phyloP scores from a whole-genome alignment of 2,888 invertebrate genomes.

The Strigamia transsilvanica region DNA sequence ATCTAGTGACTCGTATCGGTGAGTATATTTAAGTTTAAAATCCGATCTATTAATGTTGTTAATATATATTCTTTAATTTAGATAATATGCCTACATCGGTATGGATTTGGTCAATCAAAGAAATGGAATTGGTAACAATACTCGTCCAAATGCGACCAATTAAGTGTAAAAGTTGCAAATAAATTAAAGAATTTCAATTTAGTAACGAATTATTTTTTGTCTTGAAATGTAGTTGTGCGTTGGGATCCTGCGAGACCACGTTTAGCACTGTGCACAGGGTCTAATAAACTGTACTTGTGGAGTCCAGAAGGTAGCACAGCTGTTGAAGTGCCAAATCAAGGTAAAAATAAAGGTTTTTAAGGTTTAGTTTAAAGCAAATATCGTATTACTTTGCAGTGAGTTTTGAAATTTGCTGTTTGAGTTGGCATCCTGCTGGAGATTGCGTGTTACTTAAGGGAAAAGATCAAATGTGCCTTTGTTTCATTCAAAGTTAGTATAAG shows the following conservation, averaged over 20 bases:
- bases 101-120: conserved; percentile 65
- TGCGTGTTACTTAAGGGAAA: neutral
- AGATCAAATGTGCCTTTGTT: conserved; percentile 44
- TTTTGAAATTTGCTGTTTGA: conserved; percentile 26
- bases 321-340: conserved; percentile 50
- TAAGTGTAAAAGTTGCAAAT: conserved; percentile 60
- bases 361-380: neutral
- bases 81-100: conserved; percentile 64
- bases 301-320: conserved; percentile 59
- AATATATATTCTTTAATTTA: neutral
- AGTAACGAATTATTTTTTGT: neutral
- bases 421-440: conserved; percentile 1
- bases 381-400: conserved; percentile 27
- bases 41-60: no score
- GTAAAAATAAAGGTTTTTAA: conserved; percentile 28
- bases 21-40: conserved; percentile 17
- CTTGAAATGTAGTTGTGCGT: conserved; percentile 59
- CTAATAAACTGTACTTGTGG: conserved; percentile 66
- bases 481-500: neutral
- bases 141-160: conserved; percentile 63
- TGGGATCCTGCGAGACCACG: conserved; percentile 64
- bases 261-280: conserved; percentile 64
- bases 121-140: conserved; percentile 61
- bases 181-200: neutral
- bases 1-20: conserved; percentile 62